Percentiles rank a stretch among this genome's conserved stretches.
Conservation (phyloP, 2,797 vertebrate species). For the Neosalanx taihuensis region DNA sequence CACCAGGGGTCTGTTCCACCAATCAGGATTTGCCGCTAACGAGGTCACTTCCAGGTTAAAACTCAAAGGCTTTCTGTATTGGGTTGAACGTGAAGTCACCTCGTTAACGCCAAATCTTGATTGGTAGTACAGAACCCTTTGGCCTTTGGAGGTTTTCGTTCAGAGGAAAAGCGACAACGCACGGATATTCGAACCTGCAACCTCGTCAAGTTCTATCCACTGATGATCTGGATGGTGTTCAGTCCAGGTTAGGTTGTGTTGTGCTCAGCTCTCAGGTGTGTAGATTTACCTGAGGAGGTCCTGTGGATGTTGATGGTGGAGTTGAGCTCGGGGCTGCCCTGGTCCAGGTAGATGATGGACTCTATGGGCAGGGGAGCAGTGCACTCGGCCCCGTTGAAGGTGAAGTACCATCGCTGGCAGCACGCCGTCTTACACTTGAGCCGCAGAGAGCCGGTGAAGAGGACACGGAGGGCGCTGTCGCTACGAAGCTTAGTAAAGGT, state of each 20-base stretch:
- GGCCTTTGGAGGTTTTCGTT: no score
- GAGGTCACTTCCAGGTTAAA: no score
- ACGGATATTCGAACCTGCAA: no score
- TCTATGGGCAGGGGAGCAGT: slow-evolving; percentile 91
- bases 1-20: no score
- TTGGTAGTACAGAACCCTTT: no score
- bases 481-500: slow-evolving; percentile 95
- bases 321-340: slow-evolving; percentile 95
- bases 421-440: slow-evolving; percentile 93
- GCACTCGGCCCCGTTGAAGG: slow-evolving; percentile 96
- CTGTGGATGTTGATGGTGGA: slow-evolving; percentile 98
- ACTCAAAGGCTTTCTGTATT: no score
- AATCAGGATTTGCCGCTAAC: no score
- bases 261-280: background rate
- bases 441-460: slow-evolving; percentile 93
- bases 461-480: slow-evolving; percentile 87
- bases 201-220: no score
- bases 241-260: background rate
- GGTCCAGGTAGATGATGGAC: slow-evolving; percentile 96
- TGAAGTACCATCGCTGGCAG: slow-evolving; percentile 98
- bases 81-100: no score
- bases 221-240: no score
- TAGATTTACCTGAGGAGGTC: slow-evolving; percentile 67
- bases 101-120: no score
- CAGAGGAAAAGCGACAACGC: no score